Conservation (phyloP, 2,888 invertebrate genomes). For the Lumbricus terrestris region DNA sequence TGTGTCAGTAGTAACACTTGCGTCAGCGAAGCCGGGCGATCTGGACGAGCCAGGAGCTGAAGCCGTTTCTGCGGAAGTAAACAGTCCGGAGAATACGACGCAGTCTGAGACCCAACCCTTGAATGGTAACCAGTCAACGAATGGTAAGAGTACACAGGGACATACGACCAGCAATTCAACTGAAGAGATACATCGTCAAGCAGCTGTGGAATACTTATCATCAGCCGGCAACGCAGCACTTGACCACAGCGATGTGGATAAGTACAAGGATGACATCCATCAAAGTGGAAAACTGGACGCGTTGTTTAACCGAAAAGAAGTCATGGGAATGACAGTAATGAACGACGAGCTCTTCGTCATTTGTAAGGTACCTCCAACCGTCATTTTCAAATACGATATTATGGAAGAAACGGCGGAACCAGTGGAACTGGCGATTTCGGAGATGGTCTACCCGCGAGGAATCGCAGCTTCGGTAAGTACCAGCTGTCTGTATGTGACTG, state of each 20-base stretch:
- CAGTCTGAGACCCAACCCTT: not conserved
- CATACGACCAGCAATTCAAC: not conserved
- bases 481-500: not conserved
- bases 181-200: not conserved
- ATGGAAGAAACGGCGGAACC: not conserved
- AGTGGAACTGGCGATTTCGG: not conserved
- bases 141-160: not conserved
- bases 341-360: not conserved
- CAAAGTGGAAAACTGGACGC: not conserved
- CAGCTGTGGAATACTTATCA: not conserved
- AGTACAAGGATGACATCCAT: not conserved
- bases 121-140: not conserved
- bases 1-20: no score
- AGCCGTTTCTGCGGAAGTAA: not conserved
- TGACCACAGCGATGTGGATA: not conserved
- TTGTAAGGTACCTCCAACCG: not conserved
- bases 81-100: not conserved
- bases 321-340: not conserved
- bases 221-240: not conserved
- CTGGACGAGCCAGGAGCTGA: not conserved
- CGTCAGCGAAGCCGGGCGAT: no score
- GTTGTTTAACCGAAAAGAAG: not conserved
- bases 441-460: slow-evolving; percentile 4
- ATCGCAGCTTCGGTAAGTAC: not conserved
- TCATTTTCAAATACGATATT: slow-evolving; percentile 12